Percentiles rank a stretch among this genome's conserved stretches.
These are phyloP conservation scores for Tricholaema leucomelas DNA, from an alignment of 2,113 vertebrate species.

Conservation along the genomic window DNA sequence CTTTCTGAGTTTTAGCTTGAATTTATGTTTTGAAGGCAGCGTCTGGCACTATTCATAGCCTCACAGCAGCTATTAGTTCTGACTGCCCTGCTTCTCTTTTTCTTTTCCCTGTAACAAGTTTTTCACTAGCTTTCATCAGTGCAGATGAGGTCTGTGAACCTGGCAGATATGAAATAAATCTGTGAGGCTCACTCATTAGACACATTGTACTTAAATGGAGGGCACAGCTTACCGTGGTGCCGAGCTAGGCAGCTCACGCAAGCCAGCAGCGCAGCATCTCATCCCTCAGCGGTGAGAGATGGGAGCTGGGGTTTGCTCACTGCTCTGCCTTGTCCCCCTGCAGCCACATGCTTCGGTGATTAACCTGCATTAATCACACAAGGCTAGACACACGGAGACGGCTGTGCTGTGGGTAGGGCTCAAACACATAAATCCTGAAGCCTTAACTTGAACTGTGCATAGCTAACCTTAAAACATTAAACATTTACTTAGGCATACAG, in stretches of 20 bases:
- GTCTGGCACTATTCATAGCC: not conserved
- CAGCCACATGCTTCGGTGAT: not conserved
- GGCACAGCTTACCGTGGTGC: not conserved
- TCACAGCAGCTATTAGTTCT: not conserved
- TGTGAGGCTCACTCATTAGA: not conserved
- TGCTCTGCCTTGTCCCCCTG: not conserved
- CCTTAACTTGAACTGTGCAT: not conserved
- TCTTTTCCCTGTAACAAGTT: not conserved
- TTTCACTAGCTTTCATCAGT: conserved; percentile 2
- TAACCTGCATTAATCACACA: not conserved
- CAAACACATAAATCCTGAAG: not conserved
- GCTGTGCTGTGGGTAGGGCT: not conserved
- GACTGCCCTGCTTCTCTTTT: not conserved
- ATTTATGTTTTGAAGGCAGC: not conserved
- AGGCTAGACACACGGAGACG: not conserved
- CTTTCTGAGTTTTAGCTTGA: not conserved
- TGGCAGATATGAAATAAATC: not conserved
- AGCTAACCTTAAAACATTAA: conserved; percentile 10
- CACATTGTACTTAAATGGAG: not conserved
- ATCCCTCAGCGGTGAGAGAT: not conserved
- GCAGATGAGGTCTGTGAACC: not conserved
- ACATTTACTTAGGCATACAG: not conserved
- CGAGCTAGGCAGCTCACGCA: not conserved
- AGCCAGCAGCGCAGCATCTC: not conserved
- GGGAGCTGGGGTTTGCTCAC: not conserved